Base-by-base conservation (phyloP, 2,888 invertebrate species). In the Zygaena filipendulae region DNA sequence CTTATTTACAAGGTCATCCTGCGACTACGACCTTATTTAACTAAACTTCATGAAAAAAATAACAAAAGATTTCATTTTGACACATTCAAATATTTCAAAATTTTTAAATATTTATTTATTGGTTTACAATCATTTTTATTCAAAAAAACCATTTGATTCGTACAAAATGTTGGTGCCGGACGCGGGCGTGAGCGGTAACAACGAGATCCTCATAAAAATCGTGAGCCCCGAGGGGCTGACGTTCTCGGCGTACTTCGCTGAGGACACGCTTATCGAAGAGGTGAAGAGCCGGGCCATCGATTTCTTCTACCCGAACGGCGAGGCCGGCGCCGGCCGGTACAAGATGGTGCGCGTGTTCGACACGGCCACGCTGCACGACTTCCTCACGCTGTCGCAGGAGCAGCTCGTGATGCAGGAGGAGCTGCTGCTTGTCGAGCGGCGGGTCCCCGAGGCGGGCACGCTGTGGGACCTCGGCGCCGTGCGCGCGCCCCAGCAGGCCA, bases 401-500 rank as follows among this genome's bases (percentile, higher is more conserved):
- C 60, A 74, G 34, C 47, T 77, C 0, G 47, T 39, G 10, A 59
- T 55, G 47, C 61, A 69, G 25, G 77, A 79, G 21, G 79, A 79
- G 20, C 37, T 79, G 2, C 34, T 79, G 0, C 36, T 79, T 1
- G 55, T 77, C 1, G 79, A 77, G 33, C 47, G 72, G 9, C 45
- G 72, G 2, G 39, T 58, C 0, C 71, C 77, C 0, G 74, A 74
- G 33, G 67, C 74, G 6, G 68, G 74, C 0, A 53, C 64, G 1
- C 34, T 77, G 2, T 77, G 74, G 74, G 79, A 79, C 23, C 42
- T 79, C 1, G 77, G 77, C 2, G 46, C 71, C 0, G 70, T 79
- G 0, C 48, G 77, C 21, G 74, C 77, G 0, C 77, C 79, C 0
- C 66, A 64, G 25, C 54, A 53, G 9, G 59, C 55, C 0, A 57